These are phyloP conservation scores for Stenurella melanura DNA, from an alignment of 2,888 invertebrate genomes.

Conservation along the genomic window DNA sequence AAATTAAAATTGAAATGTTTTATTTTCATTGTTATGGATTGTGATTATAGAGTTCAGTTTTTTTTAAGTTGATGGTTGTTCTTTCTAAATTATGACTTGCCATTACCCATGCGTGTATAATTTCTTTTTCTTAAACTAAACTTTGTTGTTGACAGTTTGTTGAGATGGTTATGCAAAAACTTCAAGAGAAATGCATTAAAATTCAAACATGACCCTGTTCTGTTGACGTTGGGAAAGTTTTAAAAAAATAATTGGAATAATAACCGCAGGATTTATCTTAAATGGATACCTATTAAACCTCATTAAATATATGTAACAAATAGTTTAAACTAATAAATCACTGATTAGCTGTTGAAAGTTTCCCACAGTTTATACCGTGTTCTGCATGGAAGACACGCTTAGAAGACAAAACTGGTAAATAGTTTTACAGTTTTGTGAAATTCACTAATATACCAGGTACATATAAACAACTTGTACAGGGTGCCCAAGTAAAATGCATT, in stretches of 20 bases:
- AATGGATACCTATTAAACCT: conserved; percentile 14
- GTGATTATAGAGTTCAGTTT: conserved; percentile 1
- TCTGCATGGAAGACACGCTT: neutral
- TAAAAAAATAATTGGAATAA: conserved; percentile 9
- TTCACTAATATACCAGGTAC: neutral
- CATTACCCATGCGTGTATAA: neutral
- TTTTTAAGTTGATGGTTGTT: neutral
- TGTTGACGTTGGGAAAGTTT: neutral
- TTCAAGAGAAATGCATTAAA: neutral
- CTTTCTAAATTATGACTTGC: neutral
- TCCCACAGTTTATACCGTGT: conserved; percentile 9
- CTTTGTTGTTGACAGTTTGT: neutral
- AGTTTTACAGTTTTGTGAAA: neutral
- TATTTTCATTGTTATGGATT: neutral
- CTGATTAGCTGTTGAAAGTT: neutral
- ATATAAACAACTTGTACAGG: neutral
- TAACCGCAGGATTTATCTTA: neutral
- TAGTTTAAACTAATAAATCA: conserved; percentile 5
- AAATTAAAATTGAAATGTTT: neutral
- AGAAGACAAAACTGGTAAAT: neutral
- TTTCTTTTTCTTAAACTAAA: neutral
- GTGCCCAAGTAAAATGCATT: no score
- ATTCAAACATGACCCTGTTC: conserved; percentile 8
- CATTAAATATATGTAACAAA: neutral
- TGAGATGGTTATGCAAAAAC: neutral